Conservation (phyloP, 37 sponge, comb jelly and placozoan species). For the Cladorhizidae sp. region DNA sequence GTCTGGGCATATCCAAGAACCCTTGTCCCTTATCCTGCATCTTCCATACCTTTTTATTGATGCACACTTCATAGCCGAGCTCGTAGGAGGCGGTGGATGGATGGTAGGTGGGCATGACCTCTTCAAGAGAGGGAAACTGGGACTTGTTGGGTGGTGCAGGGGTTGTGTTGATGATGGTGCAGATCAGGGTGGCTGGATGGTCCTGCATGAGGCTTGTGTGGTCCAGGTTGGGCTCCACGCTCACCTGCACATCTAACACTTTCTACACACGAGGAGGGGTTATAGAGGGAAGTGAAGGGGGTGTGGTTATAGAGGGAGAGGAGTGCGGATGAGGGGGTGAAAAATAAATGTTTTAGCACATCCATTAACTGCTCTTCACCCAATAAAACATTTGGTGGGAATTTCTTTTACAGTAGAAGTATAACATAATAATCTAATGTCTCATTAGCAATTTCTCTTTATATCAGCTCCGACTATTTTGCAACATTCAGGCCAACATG, state of each 20-base stretch:
- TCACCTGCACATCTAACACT: constrained; percentile 12
- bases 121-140: neutral
- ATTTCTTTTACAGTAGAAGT: no score
- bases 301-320: no score
- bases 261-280: constrained; percentile 2
- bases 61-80: constrained; percentile 14
- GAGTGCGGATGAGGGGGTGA: no score
- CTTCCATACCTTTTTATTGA: neutral
- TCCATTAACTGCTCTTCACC: no score
- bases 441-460: no score
- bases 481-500: no score
- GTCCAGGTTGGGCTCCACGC: neutral
- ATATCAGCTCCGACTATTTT: no score
- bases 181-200: neutral
- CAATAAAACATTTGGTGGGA: no score
- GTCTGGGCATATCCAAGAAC: neutral
- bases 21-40: neutral
- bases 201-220: neutral
- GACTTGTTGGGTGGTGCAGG: neutral
- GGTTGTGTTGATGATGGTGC: constrained; percentile 1
- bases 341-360: no score
- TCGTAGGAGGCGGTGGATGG: neutral
- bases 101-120: neutral
- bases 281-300: no score
- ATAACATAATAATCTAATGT: no score